These are phyloP conservation scores for Melanotaenia maccullochi DNA, from an alignment of 2,797 vertebrate species.

Conservation along the genomic window DNA sequence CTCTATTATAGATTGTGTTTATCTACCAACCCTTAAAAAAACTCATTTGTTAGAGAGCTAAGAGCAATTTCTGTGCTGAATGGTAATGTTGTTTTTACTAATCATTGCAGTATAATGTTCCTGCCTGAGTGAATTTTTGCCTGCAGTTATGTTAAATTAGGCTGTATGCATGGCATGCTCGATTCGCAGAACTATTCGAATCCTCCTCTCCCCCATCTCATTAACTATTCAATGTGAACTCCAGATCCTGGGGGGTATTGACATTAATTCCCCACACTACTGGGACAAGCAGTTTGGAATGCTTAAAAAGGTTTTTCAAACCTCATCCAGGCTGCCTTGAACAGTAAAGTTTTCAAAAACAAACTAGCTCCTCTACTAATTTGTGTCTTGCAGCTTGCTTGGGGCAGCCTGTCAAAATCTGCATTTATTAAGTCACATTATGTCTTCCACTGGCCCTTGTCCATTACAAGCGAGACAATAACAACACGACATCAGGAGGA, in stretches of 20 bases:
- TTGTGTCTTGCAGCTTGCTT: conserved; percentile 54
- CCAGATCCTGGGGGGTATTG: conserved; percentile 80
- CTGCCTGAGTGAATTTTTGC: conserved; percentile 70
- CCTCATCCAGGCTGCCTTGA: conserved; percentile 43
- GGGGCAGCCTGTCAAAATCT: conserved; percentile 52
- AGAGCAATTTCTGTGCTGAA: conserved; percentile 63
- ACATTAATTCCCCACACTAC: conserved; percentile 78
- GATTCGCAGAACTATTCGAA: conserved; percentile 66
- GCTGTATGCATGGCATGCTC: conserved; percentile 69
- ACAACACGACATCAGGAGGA: conserved; percentile 66
- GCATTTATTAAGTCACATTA: conserved; percentile 66
- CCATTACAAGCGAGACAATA: conserved; percentile 63
- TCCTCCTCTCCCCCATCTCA: conserved; percentile 69
- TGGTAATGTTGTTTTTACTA: conserved; percentile 80
- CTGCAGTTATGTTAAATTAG: conserved; percentile 80
- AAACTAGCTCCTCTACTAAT: conserved; percentile 69
- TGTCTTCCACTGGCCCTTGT: conserved; percentile 61
- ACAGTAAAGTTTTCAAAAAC: conserved; percentile 61
- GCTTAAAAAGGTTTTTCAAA: conserved; percentile 57
- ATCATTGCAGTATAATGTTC: conserved; percentile 74
- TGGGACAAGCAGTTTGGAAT: conserved; percentile 71
- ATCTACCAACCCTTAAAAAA: conserved; percentile 47
- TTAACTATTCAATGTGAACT: conserved; percentile 80
- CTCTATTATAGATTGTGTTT: conserved; percentile 54
- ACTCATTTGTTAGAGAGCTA: conserved; percentile 66